phyloP scores from a whole-genome alignment of 2,113 vertebrate species.

The Cheirogaleus medius region DNA sequence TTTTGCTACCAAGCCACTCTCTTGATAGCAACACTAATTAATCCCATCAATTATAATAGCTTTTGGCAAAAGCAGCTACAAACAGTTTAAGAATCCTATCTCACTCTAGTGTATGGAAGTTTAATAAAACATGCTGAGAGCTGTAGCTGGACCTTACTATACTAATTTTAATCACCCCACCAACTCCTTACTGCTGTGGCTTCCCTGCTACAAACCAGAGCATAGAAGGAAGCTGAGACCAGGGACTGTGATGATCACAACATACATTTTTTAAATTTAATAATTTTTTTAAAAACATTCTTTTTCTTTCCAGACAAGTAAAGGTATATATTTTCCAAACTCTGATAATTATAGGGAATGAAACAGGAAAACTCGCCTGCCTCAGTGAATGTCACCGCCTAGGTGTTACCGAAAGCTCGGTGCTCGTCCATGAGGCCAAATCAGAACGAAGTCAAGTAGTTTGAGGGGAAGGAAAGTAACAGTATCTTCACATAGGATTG shows the following conservation, averaged over 20 bases:
- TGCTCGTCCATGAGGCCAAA: too few relatives aligned
- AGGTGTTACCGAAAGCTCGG: too few relatives aligned
- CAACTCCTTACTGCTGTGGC: neutral
- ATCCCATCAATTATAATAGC: neutral
- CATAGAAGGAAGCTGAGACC: neutral
- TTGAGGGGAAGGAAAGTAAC: neutral
- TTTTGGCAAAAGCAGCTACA: slow-evolving; percentile 67
- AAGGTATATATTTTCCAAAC: too few relatives aligned
- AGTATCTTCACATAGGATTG: neutral
- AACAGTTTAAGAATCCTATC: slow-evolving; percentile 60
- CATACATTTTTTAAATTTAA: too few relatives aligned
- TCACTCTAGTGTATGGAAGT: slow-evolving; percentile 42
- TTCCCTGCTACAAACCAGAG: neutral
- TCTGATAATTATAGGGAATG: too few relatives aligned
- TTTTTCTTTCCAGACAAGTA: too few relatives aligned
- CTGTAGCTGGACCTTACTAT: neutral
- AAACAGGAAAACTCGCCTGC: too few relatives aligned
- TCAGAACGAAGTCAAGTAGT: too few relatives aligned
- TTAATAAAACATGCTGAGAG: slow-evolving; percentile 38
- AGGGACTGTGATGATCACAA: neutral
- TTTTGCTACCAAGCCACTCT: neutral
- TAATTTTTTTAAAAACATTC: too few relatives aligned
- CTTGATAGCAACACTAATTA: neutral
- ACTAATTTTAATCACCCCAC: slow-evolving; percentile 35
- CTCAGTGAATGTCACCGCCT: too few relatives aligned